phyloP scores from a whole-genome alignment of 1,140 invertebrate species.

The Drosophila ambigua region DNA sequence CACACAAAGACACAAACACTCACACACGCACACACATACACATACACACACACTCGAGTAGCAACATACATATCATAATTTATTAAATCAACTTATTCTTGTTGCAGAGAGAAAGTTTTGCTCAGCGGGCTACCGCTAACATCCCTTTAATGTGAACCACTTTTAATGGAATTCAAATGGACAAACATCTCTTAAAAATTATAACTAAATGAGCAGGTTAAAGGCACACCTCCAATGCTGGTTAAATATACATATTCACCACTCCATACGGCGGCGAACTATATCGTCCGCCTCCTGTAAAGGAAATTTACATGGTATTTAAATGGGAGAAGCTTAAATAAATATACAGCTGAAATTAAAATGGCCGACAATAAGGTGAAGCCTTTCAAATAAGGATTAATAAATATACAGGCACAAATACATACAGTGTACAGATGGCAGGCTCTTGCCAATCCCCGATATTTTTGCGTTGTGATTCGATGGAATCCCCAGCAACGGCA shows the following conservation, averaged over 20 bases:
- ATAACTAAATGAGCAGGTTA: too few species aligned
- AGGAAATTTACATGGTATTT: too few species aligned
- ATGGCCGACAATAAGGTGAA: conserved; percentile 22
- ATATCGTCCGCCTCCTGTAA: neutral
- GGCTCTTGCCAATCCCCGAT: neutral
- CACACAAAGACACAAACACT: conserved; percentile 1
- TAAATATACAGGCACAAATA: neutral
- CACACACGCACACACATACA: conserved; percentile 6
- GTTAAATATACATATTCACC: too few species aligned
- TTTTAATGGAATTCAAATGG: neutral
- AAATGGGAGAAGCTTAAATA: conserved; percentile 1
- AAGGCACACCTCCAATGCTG: too few species aligned
- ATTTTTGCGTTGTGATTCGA: conserved; percentile 13
- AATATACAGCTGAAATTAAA: conserved; percentile 11
- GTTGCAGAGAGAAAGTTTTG: neutral
- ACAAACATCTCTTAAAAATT: neutral
- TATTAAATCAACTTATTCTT: conserved; percentile 29
- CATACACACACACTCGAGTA: conserved; percentile 1
- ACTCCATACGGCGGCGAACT: too few species aligned
- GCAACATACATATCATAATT: conserved; percentile 53
- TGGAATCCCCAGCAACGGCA: conserved; percentile 16
- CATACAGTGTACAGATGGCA: neutral
- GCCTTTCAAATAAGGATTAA: conserved; percentile 45
- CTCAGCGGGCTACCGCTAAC: neutral
- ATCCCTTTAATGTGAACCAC: conserved; percentile 1